Evolutionary conservation across 2,113 vertebrate species (phyloP), one percentile per base, ranked within the genome.

Genomic region (Struthio camelus): DNA sequence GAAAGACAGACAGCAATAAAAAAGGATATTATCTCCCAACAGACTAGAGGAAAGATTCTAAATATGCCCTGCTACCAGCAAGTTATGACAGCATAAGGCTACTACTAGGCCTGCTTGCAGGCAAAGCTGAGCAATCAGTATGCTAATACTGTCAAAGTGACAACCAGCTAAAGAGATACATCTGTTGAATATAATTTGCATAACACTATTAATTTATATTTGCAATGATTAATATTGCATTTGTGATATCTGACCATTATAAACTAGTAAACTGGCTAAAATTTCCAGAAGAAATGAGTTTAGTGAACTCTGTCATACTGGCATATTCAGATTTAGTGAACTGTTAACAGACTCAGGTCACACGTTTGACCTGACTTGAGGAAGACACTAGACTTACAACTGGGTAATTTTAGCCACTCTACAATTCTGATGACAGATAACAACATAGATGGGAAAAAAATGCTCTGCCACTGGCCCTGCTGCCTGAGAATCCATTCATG

Each of bases 391-490:
- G 42, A 72, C 2, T 25, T 56, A n/a, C 8, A 75, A 93, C 72
- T 2, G 56, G 23, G 6, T 6, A 77, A 16, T 54, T 85, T 71
- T 64, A 85, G 17, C 13, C 25, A 7, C 24, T 64, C 27, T 38
- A 27, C 51, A 87, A 13, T 79, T 71, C 3, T 1, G 11, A 50
- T 7, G 66, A 42, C n/a, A 24, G 13, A 54, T 5, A 76, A 38
- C 28, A 24, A 8, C 11, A 56, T 3, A 34, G 23, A 30, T 30
- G 4, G 4, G 18, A 1, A 0, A 36, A 71, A 62, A 23, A 27
- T 48, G 30, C 10, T 51, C 22, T 65, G 7, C 32, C 17, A 20
- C 5, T 25, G 25, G 11, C 40, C 24, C 32, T 69, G 19, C 32
- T 71, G 38, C 51, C 46, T 48, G 5, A 53, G 12, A 78, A 36